phyloP scores from a whole-genome alignment of 2,888 invertebrate species.

The Drosophila nr. fundita region DNA sequence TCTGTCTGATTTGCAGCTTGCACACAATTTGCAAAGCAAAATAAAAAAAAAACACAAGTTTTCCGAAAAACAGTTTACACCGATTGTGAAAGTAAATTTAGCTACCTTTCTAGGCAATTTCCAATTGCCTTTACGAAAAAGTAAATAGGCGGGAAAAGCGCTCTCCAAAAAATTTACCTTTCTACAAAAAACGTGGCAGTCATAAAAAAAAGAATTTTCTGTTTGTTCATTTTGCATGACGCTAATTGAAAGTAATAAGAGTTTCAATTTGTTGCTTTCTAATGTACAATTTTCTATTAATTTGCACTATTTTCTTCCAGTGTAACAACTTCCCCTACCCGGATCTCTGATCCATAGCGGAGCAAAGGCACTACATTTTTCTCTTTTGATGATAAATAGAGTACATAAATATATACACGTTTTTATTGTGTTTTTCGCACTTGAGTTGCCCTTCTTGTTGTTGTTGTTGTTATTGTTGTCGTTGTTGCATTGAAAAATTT shows the following conservation, averaged over 20 bases:
- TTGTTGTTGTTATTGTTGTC: conserved; percentile 55
- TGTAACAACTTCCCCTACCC: conserved; percentile 3
- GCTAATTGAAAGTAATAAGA: conserved; percentile 27
- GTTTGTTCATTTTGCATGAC: conserved; percentile 6
- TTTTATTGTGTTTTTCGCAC: conserved; percentile 42
- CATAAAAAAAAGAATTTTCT: conserved; percentile 24
- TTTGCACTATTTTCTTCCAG: background rate
- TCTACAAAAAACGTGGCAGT: conserved; percentile 9
- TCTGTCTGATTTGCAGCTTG: conserved; percentile 36
- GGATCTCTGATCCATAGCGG: conserved; percentile 41
- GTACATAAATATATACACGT: conserved; percentile 31
- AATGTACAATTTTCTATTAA: background rate
- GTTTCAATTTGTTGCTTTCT: conserved; percentile 17
- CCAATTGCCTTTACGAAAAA: conserved; percentile 8
- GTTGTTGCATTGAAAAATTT: conserved; percentile 68
- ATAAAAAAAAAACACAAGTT: conserved; percentile 1
- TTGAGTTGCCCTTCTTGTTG: conserved; percentile 37
- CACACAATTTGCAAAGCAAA: conserved; percentile 30
- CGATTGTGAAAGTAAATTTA: conserved; percentile 30
- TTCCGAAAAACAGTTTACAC: conserved; percentile 15
- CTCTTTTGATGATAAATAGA: conserved; percentile 45
- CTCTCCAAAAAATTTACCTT: conserved; percentile 9
- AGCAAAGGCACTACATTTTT: conserved; percentile 48
- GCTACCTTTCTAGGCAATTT: conserved; percentile 39
- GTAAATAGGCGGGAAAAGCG: conserved; percentile 27